Percentiles rank a stretch among this genome's conserved stretches.
These are phyloP conservation scores for Nothocercus julius DNA, from an alignment of 2,113 vertebrate species.

Conservation along the genomic window DNA sequence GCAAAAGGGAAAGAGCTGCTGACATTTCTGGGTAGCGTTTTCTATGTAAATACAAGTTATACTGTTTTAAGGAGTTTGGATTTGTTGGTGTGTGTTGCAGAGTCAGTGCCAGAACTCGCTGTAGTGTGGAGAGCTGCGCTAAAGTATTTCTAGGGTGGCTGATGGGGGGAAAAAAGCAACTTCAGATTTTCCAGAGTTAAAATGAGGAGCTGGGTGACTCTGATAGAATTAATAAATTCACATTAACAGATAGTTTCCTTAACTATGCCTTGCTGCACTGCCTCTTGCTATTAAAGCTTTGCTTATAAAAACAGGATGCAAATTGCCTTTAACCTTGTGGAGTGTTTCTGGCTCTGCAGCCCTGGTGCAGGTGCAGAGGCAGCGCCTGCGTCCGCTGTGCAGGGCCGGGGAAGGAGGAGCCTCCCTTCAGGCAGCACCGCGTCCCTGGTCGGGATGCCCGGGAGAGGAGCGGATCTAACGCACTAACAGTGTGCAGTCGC, in stretches of 20 bases:
- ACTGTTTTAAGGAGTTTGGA: not conserved
- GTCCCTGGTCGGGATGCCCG: not conserved
- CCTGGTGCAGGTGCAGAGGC: not conserved
- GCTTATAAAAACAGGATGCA: not conserved
- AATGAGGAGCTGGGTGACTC: not conserved
- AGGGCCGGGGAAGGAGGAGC: too few species aligned
- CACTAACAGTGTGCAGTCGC: not conserved
- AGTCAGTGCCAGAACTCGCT: not conserved
- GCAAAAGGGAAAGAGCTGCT: not conserved
- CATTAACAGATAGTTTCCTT: not conserved
- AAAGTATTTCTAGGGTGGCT: not conserved
- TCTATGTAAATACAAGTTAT: not conserved
- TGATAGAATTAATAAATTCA: not conserved
- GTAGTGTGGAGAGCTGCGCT: not conserved
- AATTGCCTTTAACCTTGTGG: not conserved
- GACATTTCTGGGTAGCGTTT: not conserved
- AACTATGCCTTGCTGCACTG: not conserved
- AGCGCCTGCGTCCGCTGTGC: not conserved
- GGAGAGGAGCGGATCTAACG: not conserved
- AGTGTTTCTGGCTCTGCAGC: not conserved
- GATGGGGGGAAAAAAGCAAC: not conserved
- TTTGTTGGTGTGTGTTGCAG: not conserved
- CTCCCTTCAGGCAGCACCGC: not conserved
- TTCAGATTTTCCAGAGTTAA: not conserved
- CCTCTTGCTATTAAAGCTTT: not conserved